These are phyloP conservation scores for Macaria notata DNA, from an alignment of 2,888 invertebrate genomes.

Conservation along the genomic window DNA sequence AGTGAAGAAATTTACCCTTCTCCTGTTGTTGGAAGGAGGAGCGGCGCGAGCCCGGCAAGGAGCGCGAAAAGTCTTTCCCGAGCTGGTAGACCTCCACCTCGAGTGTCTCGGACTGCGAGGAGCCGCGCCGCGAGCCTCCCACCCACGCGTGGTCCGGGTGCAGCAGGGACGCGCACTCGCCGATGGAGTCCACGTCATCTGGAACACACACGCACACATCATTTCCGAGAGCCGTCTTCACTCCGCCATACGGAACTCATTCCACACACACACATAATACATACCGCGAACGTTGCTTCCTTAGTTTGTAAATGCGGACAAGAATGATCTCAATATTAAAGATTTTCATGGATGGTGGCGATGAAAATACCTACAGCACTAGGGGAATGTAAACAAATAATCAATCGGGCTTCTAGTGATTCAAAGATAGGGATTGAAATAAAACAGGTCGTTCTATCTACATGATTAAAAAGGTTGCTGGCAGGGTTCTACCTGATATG, in stretches of 20 bases:
- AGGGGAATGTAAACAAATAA: neutral
- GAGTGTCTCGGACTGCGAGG: constrained; percentile 94
- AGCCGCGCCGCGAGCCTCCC: constrained; percentile 90
- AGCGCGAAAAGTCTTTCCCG: constrained; percentile 92
- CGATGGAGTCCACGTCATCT: constrained; percentile 89
- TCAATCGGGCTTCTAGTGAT: neutral
- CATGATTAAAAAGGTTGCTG: neutral
- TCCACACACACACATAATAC: constrained; percentile 20
- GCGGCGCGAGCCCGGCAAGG: constrained; percentile 91
- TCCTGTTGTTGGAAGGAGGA: constrained; percentile 91
- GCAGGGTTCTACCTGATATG: constrained; percentile 78
- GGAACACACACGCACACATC: constrained; percentile 28
- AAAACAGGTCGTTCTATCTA: constrained; percentile 4
- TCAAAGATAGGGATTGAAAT: neutral
- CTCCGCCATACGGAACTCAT: neutral
- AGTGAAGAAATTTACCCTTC: constrained; percentile 68
- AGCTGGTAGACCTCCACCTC: constrained; percentile 93
- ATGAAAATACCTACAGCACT: neutral
- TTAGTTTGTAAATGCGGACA: constrained; percentile 26
- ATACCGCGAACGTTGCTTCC: constrained; percentile 23
- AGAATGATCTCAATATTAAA: constrained; percentile 24
- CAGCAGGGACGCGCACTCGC: constrained; percentile 88
- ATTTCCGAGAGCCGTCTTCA: neutral
- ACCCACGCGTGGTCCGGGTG: constrained; percentile 94
- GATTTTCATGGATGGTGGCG: constrained; percentile 7